Evolutionary conservation across 2,113 vertebrate species (phyloP), one percentile per base, ranked within the genome.

Genomic region (Meleagris gallopavo): DNA sequence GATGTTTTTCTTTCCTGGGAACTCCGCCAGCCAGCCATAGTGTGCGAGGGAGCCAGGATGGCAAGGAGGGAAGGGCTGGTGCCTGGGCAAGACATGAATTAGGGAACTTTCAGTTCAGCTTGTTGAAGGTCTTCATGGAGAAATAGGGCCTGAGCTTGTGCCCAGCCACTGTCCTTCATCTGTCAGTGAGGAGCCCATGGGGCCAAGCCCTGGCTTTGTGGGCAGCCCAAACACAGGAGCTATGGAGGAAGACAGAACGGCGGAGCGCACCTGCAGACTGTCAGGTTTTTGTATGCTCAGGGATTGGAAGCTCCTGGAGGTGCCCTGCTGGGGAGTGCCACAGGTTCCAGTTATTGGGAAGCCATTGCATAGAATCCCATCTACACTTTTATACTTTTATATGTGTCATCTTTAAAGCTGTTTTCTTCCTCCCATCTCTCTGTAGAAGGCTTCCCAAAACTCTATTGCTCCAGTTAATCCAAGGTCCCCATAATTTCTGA

Each of bases 41-140:
- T 0, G 9, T 5, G 17, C 21, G 7, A 12, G 72, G 60, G 57
- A 76, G 38, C 38, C 10, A 11, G 0, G 19, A 4, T 0, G 1
- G 32, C 45, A 15, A 1, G 5, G 71, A 50, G 30, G 38, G 46
- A 32, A 65, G 41, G 36, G 52, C 48, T 54, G 69, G 69, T 61
- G 48, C 60, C 34, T 1, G 0, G 46, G 58, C 13, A 36, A 29
- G 8, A 11, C 1, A 2, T 21, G 29, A 20, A 55, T 20, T 11
- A 5, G 10, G 16, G 21, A 19, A 24, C 43, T 54, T 75, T 32
- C 15, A 11, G 38, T 24, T 24, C 54, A 18, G 45, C 20, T 66
- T 24, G 34, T n/a, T 65, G 52, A 8, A 15, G 48, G 30, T 48
- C 55, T 34, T 48, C 27, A 48, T 69, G 17, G 43, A 43, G 57